Percentiles rank a stretch among this genome's conserved stretches.
These are phyloP conservation scores for Cephus rjabovi DNA, from an alignment of 2,888 invertebrate species.

Conservation along the genomic window DNA sequence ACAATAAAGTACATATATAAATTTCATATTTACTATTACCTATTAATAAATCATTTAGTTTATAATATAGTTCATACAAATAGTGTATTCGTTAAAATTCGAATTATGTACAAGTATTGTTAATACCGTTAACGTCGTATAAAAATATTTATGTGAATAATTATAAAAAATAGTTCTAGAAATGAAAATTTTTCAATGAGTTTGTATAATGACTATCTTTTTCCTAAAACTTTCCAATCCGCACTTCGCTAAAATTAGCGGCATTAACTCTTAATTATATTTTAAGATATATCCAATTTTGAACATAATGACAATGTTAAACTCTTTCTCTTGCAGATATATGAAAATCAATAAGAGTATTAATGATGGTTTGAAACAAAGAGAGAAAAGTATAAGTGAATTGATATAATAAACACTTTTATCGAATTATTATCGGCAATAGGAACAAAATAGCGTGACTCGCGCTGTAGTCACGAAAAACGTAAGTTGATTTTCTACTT, in stretches of 20 bases:
- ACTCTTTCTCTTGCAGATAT: neutral
- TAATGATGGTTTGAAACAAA: neutral
- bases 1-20: neutral
- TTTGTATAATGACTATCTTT: neutral
- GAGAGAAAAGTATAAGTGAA: neutral
- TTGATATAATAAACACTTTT: neutral
- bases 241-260: neutral
- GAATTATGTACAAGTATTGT: slow-evolving; percentile 8
- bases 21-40: neutral
- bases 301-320: neutral
- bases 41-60: neutral
- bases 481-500: neutral
- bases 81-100: neutral
- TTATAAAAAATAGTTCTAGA: slow-evolving; percentile 2
- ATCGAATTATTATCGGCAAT: neutral
- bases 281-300: neutral
- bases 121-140: slow-evolving; percentile 3
- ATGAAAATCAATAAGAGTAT: neutral
- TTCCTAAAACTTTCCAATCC: neutral
- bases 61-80: neutral
- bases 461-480: too few relatives aligned
- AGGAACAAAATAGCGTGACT: neutral
- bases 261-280: neutral
- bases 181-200: neutral
- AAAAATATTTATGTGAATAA: slow-evolving; percentile 11